Base-by-base conservation (phyloP, 1,140 invertebrate species). In the Drosophila bocki region DNA sequence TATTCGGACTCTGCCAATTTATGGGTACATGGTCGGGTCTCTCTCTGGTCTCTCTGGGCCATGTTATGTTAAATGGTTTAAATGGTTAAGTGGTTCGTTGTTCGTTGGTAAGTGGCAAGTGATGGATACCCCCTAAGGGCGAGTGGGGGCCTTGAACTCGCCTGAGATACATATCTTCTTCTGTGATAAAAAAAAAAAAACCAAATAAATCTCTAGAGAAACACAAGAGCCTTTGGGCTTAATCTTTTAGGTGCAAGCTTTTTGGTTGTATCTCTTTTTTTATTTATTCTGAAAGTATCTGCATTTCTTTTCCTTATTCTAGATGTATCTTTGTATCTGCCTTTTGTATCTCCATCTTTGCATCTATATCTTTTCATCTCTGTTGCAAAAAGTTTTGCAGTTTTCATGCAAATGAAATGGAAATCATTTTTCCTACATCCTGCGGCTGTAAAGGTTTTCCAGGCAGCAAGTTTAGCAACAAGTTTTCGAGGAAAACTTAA, bases 321-420 rank as follows among this genome's bases (percentile, higher is more conserved):
- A 5, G 50, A 64, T 44, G 48, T 37, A 33, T 62, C 58, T 60
- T 56, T 62, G 33, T 47, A 41, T 54, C 51, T 53, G 19, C 12
- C 4, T 37, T 37, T 12, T 37, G 35, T 33, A 33, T 33, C 32
- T 33, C 8, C 32, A 33, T 15, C 22, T 48, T 15, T 48, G 13
- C 22, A 8, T 48, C 32, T 44, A 7, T 42, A 42, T 42, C 39
- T 13, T 17, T 35, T 15, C 17, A 35, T 80, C 42, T 61, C 12
- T 67, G 26, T 61, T 1, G 60, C 35, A 71, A 79, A 79, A 78
- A 71, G 61, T 85, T 82, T 82, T 71, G 79, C 62, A 47, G 83
- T 70, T 70, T 70, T 42, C 70, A 86, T 87, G 83, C 60, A 86
- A 82, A 86, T 87, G 83, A 86, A 86, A 86, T 86, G 83, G 83